Evolutionary conservation across 2,888 invertebrate species (phyloP).

Genomic region (Thymelicus sylvestris): DNA sequence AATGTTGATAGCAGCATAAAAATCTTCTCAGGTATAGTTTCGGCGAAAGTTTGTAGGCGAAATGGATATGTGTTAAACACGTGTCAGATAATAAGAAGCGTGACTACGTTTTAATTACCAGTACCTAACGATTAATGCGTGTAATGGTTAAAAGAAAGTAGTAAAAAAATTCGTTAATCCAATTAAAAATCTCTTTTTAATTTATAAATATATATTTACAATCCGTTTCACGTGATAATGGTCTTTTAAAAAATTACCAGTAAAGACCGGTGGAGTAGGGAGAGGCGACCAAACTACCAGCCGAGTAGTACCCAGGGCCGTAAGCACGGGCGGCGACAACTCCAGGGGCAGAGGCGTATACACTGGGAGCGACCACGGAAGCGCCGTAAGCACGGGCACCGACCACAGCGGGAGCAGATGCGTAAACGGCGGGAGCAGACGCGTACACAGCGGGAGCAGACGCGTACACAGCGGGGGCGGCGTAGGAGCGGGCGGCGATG

Average conservation of each 20-base stretch:
- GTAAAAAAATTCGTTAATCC: no score
- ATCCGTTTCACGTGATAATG: neutral
- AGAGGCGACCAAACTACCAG: constrained; percentile 36
- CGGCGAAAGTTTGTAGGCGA: no score
- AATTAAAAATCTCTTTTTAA: neutral
- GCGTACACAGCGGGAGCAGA: constrained; percentile 42
- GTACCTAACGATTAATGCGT: no score
- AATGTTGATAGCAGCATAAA: no score
- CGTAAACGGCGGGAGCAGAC: constrained; percentile 25
- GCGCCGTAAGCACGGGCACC: constrained; percentile 46
- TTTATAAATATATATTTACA: constrained; percentile 19
- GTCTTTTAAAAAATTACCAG: constrained; percentile 37
- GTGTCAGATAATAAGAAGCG: no score
- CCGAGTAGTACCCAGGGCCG: constrained; percentile 46
- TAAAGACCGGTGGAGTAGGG: constrained; percentile 30
- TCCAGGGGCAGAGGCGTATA: neutral
- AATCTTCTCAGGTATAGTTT: no score
- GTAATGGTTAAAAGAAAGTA: no score
- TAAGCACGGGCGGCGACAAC: constrained; percentile 41
- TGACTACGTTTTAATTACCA: no score
- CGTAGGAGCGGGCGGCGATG: constrained; percentile 1
- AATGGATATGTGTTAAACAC: no score
- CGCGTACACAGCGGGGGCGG: constrained; percentile 39
- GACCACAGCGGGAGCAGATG: constrained; percentile 53
- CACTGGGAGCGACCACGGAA: constrained; percentile 46